Percentiles rank a stretch among this genome's conserved stretches.
phyloP scores from a whole-genome alignment of 2,888 invertebrate genomes.

The Apotomis turbidana region DNA sequence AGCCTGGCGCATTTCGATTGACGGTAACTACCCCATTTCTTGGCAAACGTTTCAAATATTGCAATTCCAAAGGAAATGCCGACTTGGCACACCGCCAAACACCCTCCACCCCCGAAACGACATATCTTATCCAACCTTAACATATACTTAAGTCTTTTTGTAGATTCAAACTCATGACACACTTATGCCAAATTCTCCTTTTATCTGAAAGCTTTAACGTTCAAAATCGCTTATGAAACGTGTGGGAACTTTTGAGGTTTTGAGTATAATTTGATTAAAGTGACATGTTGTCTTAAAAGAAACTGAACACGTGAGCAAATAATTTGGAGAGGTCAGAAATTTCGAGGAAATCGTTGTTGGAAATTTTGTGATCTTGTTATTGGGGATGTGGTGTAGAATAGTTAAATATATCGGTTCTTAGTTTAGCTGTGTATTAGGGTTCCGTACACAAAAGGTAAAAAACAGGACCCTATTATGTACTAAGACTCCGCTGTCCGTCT shows the following conservation, averaged over 20 bases:
- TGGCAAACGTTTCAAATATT: slow-evolving; percentile 35
- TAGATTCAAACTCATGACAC: not conserved
- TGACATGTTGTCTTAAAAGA: slow-evolving; percentile 22
- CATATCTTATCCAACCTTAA: not conserved
- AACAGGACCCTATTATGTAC: too few species aligned
- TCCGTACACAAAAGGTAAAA: too few species aligned
- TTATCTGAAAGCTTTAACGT: not conserved
- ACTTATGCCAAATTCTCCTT: slow-evolving; percentile 1
- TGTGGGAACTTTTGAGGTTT: slow-evolving; percentile 1
- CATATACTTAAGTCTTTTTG: not conserved
- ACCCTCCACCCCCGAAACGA: not conserved
- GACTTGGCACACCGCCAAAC: slow-evolving; percentile 31
- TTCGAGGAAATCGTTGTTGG: not conserved
- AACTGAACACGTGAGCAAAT: slow-evolving; percentile 25
- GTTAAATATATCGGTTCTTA: not conserved
- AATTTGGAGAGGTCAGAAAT: slow-evolving; percentile 1
- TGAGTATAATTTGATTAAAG: slow-evolving; percentile 34
- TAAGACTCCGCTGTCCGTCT: too few species aligned
- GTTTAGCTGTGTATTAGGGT: too few species aligned
- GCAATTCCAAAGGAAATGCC: slow-evolving; percentile 19
- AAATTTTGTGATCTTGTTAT: not conserved
- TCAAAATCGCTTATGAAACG: not conserved
- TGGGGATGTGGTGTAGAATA: not conserved
- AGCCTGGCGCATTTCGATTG: slow-evolving; percentile 16
- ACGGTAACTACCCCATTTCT: slow-evolving; percentile 32